These are phyloP conservation scores for Phrynocephalus vlangalii DNA, from an alignment of 2,797 vertebrate genomes.

Conservation along the genomic window DNA sequence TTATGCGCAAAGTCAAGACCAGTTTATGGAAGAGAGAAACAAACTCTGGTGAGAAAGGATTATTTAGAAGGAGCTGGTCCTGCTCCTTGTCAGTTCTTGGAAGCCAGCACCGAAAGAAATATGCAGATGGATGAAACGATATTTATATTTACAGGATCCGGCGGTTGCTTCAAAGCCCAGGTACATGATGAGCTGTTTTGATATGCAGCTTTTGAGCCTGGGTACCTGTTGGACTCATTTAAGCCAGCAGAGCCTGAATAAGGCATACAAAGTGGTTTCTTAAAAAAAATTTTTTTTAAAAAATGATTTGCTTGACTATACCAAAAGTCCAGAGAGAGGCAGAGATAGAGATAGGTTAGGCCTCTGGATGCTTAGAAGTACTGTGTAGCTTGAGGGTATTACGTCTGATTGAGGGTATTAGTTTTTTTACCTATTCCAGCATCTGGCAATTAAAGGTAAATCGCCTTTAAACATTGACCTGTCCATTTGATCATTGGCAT, in stretches of 20 bases:
- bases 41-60: background rate
- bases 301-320: background rate
- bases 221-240: background rate
- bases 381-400: background rate
- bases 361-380: background rate
- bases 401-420: background rate
- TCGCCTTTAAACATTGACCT: background rate
- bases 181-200: background rate
- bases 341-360: background rate
- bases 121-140: background rate
- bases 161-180: background rate
- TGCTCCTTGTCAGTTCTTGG: background rate
- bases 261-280: background rate
- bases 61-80: constrained; percentile 6
- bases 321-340: background rate
- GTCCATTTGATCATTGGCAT: background rate
- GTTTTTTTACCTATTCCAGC: background rate
- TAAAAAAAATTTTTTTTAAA: background rate
- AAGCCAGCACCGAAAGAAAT: background rate
- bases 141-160: constrained; percentile 10
- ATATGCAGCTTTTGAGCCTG: background rate
- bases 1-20: constrained; percentile 2
- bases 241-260: background rate
- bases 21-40: constrained; percentile 6
- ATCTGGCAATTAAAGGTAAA: background rate